Conservation (phyloP, 1,140 invertebrate species). For the Brachionus koreanus region DNA sequence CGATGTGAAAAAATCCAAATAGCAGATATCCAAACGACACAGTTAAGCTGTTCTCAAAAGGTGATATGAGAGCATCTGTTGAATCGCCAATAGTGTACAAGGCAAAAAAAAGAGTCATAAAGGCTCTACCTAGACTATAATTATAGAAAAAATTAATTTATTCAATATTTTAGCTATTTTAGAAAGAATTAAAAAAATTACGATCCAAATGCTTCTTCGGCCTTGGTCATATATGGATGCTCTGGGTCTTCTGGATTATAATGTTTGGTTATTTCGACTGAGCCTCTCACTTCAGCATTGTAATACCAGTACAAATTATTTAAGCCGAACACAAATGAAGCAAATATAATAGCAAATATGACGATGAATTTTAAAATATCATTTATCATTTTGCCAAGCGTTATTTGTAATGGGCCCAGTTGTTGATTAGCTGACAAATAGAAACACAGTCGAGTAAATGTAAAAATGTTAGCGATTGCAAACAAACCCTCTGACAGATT, state of each 20-base stretch:
- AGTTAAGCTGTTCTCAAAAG: constrained; percentile 48
- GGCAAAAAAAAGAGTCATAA: constrained; percentile 72
- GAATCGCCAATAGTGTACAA: constrained; percentile 69
- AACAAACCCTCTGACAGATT: constrained; percentile 51
- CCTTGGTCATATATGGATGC: neutral
- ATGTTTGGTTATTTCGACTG: constrained; percentile 49
- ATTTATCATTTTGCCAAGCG: constrained; percentile 57
- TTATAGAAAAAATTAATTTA: neutral
- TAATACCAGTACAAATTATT: constrained; percentile 59
- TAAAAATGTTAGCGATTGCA: constrained; percentile 53
- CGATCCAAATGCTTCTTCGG: constrained; percentile 15
- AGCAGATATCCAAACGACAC: constrained; percentile 53
- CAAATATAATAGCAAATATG: constrained; percentile 51
- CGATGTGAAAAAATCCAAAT: constrained; percentile 56
- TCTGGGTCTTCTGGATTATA: constrained; percentile 34
- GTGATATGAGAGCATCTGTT: constrained; percentile 64
- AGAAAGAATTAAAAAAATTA: constrained; percentile 7
- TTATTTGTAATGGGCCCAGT: constrained; percentile 59
- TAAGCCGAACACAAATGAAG: constrained; percentile 58
- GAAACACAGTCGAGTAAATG: constrained; percentile 56
- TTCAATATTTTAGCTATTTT: neutral
- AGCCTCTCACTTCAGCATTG: constrained; percentile 54
- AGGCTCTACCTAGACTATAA: constrained; percentile 60
- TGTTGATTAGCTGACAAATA: constrained; percentile 59
- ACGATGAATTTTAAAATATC: constrained; percentile 52